phyloP scores from a whole-genome alignment of 2,113 vertebrate species.

The Centrocercus urophasianus region DNA sequence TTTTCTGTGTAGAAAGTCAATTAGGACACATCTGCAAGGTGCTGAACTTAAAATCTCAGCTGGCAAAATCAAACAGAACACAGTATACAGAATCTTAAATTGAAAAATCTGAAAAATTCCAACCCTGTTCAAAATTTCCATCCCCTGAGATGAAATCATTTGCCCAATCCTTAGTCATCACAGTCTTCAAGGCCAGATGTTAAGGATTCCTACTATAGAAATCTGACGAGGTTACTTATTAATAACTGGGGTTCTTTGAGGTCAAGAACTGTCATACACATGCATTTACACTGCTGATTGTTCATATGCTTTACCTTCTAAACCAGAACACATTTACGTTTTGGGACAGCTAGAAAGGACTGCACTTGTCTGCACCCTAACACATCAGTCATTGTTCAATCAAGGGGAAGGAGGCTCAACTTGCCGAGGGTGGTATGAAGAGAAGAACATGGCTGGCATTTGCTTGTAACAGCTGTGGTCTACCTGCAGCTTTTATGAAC shows the following conservation, averaged over 20 bases:
- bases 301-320: neutral
- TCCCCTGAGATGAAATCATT: neutral
- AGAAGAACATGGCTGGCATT: neutral
- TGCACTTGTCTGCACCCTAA: neutral
- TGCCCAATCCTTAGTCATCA: neutral
- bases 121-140: neutral
- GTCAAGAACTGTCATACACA: neutral
- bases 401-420: neutral
- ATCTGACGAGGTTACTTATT: neutral
- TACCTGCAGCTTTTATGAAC: neutral
- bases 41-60: neutral
- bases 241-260: neutral
- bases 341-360: neutral
- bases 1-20: neutral
- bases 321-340: neutral
- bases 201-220: neutral
- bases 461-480: neutral
- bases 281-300: neutral
- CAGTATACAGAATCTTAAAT: neutral
- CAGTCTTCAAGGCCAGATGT: neutral
- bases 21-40: neutral
- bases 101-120: neutral
- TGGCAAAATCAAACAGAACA: neutral
- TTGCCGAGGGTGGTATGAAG: rapidly evolving
- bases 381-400: neutral